Evolutionary conservation across 2,888 invertebrate genomes (phyloP), one percentile per base, ranked within the genome.

Genomic region (Leucoma salicis): DNA sequence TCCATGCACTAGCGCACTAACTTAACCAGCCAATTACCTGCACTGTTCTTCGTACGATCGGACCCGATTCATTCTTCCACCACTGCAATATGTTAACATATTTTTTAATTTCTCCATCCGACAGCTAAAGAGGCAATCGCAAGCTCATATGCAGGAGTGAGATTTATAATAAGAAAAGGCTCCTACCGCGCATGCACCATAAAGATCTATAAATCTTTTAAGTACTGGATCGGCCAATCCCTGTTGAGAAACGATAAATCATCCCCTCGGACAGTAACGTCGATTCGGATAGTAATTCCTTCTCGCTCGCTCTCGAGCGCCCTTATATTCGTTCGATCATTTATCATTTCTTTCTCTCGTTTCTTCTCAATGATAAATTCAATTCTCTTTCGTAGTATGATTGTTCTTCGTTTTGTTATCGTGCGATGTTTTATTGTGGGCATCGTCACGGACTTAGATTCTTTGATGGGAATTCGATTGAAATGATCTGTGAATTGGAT

Each of bases 171-270:
- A 86, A 82, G 86, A 88, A 85, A 85, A 80, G 78, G 86, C 85
- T 87, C 84, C 86, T 88, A 89, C 87, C 84, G 85, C 85, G 86
- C 86, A 81, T 86, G 87, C 78, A 78, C 79, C 79, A 75, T 75
- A 82, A 79, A 76, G 84, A 81, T 85, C 82, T 86, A 88, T 88
- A 89, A 87, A 89, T 87, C 88, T 86, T 79, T 70, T 70, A 72
- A 82, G 82, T 86, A 87, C 84, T 81, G 82, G 69, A 82, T 84
- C 86, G 85, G 84, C 89, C 89, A 89, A 89, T 88, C 87, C 85
- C 85, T 80, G 88, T 88, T 82, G 84, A 87, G 87, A 86, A 86
- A 76, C 86, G 75, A 89, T 89, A 87, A 87, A 89, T 89, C 88
- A 89, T 87, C 82, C 78, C 79, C 61, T 74, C 74, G 74, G 82